Percentiles rank a stretch among this genome's conserved stretches.
Evolutionary conservation across 35 echinoderm and acorn worm genomes (phyloP).

Genomic region (Apostichopus japonicus): DNA sequence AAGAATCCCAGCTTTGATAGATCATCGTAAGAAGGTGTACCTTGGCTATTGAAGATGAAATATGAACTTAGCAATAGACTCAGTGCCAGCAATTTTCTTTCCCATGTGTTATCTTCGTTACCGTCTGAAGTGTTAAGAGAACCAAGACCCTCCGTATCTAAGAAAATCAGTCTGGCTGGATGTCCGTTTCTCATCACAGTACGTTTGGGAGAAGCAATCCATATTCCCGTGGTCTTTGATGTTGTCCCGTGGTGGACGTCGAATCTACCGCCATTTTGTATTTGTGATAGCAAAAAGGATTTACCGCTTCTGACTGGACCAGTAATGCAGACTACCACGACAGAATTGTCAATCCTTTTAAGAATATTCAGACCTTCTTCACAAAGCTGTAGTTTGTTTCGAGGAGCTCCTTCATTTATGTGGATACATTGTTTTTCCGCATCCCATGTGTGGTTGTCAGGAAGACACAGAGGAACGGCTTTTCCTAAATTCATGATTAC

Average conservation of each 20-base stretch:
- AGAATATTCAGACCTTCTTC: constrained; percentile 28
- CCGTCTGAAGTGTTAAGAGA: not conserved
- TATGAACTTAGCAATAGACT: constrained; percentile 36
- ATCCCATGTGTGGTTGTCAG: constrained; percentile 17
- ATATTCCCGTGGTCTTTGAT: constrained; percentile 11
- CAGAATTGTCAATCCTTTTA: constrained; percentile 2
- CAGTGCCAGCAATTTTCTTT: constrained; percentile 30
- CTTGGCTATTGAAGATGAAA: constrained; percentile 48
- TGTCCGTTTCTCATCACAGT: not conserved
- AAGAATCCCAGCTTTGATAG: not conserved
- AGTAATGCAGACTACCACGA: constrained; percentile 16
- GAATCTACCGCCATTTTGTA: constrained; percentile 25
- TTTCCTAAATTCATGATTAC: not conserved
- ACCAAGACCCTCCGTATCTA: constrained; percentile 41
- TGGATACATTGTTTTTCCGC: not conserved
- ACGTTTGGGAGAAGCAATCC: not conserved
- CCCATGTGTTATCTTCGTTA: constrained; percentile 11
- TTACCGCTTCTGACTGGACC: constrained; percentile 48
- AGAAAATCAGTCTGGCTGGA: not conserved
- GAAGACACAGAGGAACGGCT: constrained; percentile 32
- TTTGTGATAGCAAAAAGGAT: constrained; percentile 37
- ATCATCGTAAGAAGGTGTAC: constrained; percentile 22
- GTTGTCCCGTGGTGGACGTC: constrained; percentile 26
- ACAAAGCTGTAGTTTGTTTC: not conserved
- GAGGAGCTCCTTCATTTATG: not conserved